Base-by-base conservation (phyloP, 2,113 vertebrate genomes). In the Cathartes aura region DNA sequence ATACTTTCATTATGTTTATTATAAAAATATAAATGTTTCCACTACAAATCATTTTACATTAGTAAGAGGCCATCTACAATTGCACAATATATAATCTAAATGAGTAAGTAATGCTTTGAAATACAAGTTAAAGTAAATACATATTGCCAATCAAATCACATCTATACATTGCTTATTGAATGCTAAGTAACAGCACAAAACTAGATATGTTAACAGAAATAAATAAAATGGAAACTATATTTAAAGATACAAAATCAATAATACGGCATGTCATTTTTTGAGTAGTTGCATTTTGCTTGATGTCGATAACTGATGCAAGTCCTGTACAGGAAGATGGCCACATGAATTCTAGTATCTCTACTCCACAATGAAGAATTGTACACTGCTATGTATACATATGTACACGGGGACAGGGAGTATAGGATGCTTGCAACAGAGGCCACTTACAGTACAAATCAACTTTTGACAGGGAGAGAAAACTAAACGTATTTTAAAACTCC, bases 1-100 rank as follows among this genome's bases (percentile, higher is more conserved):
- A 99, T 99, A 99, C 99, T 99, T 99, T 99, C 98, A 98, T 98
- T 99, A 99, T 99, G 99, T 99, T 99, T 99, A 99, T 99, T 99
- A 99, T 99, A 99, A 99, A 99, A 99, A 99, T 99, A 99, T 99
- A 99, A 99, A 99, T 99, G 99, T 99, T 99, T 99, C 99, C 99
- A 99, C 99, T 99, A 99, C 99, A 99, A 99, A 99, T 99, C 98
- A 99, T 99, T 99, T 99, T 99, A 99, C 99, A 99, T 99, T 99
- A 99, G 99, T 99, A 99, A 99, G 98, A 99, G 99, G 99, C 99
- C 98, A 99, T 99, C 99, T 99, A 99, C 99, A 99, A 99, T 99
- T 99, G 98, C 98, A 99, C 98, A 98, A 98, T 93, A 97, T 98
- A 98, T 98, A 98, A 98, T 98, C 98, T 98, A 98, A 98, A 98